These are phyloP conservation scores for Malurus melanocephalus DNA, from an alignment of 2,113 vertebrate species.

Conservation along the genomic window DNA sequence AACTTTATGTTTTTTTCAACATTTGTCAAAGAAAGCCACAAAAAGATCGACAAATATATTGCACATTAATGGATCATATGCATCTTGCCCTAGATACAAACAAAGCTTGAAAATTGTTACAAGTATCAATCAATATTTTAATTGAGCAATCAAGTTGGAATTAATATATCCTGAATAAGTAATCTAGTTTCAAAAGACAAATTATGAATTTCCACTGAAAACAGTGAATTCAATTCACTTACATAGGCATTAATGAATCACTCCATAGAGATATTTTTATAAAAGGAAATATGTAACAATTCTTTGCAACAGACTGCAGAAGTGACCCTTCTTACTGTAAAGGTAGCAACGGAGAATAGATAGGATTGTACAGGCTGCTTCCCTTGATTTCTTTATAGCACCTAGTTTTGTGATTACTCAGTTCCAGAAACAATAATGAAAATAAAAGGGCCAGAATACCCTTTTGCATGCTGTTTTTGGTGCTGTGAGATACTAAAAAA, in stretches of 20 bases:
- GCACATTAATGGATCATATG: neutral
- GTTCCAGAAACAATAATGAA: neutral
- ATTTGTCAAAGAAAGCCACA: neutral
- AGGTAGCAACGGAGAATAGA: neutral
- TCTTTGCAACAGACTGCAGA: neutral
- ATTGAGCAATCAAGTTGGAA: neutral
- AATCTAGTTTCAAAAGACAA: neutral
- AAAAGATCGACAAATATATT: neutral
- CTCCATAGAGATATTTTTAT: neutral
- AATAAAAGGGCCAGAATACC: neutral
- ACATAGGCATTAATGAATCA: neutral
- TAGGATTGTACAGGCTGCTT: neutral
- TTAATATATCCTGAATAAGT: neutral
- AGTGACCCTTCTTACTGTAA: accelerated
- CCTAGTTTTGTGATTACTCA: neutral
- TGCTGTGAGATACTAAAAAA: neutral
- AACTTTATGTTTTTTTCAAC: accelerated
- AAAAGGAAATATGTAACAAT: neutral
- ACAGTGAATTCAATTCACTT: neutral
- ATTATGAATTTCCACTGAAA: neutral
- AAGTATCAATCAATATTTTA: neutral
- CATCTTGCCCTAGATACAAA: neutral
- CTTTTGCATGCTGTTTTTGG: neutral
- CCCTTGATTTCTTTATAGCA: neutral
- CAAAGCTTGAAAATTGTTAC: neutral